Evolutionary conservation across 2,888 invertebrate genomes (phyloP).

Genomic region (Pelosia muscerda): DNA sequence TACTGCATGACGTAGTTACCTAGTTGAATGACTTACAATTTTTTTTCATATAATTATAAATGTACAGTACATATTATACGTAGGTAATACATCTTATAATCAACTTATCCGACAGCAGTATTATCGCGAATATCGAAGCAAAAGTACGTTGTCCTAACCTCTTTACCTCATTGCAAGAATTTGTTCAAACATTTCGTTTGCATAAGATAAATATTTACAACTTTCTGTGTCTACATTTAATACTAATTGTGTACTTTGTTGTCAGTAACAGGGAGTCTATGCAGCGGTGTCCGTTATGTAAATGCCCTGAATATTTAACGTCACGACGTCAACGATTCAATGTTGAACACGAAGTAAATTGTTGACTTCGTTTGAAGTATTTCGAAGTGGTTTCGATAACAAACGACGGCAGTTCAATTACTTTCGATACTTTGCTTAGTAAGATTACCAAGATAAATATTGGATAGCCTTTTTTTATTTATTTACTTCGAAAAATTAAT

Average conservation of each 20-base stretch:
- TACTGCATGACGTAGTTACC: background rate
- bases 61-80: too few species aligned
- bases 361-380: slow-evolving; percentile 42
- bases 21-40: too few species aligned
- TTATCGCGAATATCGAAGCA: background rate
- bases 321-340: slow-evolving; percentile 27
- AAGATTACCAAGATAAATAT: background rate
- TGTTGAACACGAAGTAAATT: slow-evolving; percentile 41
- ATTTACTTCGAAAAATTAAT: too few species aligned
- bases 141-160: slow-evolving; percentile 23
- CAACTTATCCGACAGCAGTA: background rate
- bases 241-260: slow-evolving; percentile 58
- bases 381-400: slow-evolving; percentile 31
- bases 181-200: slow-evolving; percentile 43
- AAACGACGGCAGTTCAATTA: slow-evolving; percentile 32
- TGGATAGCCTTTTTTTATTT: background rate
- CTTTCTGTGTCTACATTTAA: slow-evolving; percentile 50
- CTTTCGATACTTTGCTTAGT: slow-evolving; percentile 17
- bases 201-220: slow-evolving; percentile 56
- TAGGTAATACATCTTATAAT: too few species aligned
- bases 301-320: slow-evolving; percentile 49
- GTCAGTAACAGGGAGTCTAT: slow-evolving; percentile 42
- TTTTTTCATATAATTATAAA: too few species aligned
- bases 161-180: slow-evolving; percentile 30
- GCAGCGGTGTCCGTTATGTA: slow-evolving; percentile 48